Evolutionary conservation across 2,888 invertebrate genomes (phyloP).

Genomic region (Heteromyza rotundicornis): DNA sequence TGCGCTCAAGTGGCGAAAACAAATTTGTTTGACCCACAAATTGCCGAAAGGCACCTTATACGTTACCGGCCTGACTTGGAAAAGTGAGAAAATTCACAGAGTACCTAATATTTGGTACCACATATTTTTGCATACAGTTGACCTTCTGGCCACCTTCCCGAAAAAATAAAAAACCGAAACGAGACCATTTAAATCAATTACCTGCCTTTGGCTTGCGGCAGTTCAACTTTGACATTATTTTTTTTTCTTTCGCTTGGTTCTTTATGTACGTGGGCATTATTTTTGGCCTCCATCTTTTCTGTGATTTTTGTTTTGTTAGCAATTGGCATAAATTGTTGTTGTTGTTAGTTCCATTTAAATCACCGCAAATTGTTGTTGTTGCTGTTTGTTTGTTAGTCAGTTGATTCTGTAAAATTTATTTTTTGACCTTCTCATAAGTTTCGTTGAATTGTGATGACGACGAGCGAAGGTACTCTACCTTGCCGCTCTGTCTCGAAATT

Average conservation of each 20-base stretch:
- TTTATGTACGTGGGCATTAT: too few species aligned
- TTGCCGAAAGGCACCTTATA: too few species aligned
- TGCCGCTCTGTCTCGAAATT: background rate
- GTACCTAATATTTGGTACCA: too few species aligned
- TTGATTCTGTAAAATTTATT: too few species aligned
- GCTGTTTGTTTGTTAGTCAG: too few species aligned
- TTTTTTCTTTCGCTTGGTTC: too few species aligned
- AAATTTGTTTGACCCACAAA: conserved; percentile 51
- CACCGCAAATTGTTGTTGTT: background rate
- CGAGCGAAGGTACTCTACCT: too few species aligned
- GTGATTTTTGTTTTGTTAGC: background rate
- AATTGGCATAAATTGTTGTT: background rate
- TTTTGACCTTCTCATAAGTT: background rate
- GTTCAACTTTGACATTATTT: conserved; percentile 2
- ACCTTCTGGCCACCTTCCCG: background rate
- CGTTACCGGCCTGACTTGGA: too few species aligned
- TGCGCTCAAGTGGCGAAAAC: conserved; percentile 36
- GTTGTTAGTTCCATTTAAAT: background rate
- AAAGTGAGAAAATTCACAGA: too few species aligned
- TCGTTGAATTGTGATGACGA: too few species aligned
- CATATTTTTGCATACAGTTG: too few species aligned
- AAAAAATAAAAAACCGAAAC: too few species aligned
- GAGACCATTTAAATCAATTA: background rate
- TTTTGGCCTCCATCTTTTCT: background rate
- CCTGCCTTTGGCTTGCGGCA: background rate